A percentile compares a stretch with the other conserved stretches of the same genome.
These are phyloP conservation scores for Centrocercus urophasianus DNA, from an alignment of 2,113 vertebrate genomes.

Conservation along the genomic window DNA sequence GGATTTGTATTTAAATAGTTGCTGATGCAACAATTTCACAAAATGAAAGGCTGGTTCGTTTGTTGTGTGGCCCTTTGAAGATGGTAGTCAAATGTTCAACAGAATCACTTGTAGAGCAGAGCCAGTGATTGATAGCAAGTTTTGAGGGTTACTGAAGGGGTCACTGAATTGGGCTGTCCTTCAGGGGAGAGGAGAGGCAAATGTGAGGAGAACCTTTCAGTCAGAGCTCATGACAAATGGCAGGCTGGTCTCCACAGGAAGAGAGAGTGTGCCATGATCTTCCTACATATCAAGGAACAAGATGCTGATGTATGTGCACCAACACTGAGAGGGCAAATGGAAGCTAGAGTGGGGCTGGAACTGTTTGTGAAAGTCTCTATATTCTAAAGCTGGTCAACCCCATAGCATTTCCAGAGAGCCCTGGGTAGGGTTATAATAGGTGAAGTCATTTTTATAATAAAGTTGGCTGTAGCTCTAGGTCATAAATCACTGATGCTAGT, in stretches of 20 bases:
- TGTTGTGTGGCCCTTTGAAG: not conserved
- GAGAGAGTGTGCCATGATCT: not conserved
- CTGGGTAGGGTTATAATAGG: slow-evolving; percentile 67
- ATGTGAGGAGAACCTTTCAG: slow-evolving; percentile 10
- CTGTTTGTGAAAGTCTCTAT: slow-evolving; percentile 63
- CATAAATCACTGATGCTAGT: slow-evolving; percentile 77
- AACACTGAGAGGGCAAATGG: not conserved
- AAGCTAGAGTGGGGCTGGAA: slow-evolving; percentile 28
- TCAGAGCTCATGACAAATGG: slow-evolving; percentile 13
- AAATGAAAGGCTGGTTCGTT: slow-evolving; percentile 39
- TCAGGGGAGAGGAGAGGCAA: slow-evolving; percentile 14
- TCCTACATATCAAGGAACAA: slow-evolving; percentile 32
- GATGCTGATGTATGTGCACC: not conserved
- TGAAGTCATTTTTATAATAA: slow-evolving; percentile 80
- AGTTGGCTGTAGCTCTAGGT: slow-evolving; percentile 71
- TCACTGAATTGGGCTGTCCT: not conserved
- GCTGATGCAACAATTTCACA: slow-evolving; percentile 54
- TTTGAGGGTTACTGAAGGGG: not conserved
- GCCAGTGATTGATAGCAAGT: not conserved
- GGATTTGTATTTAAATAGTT: slow-evolving; percentile 61
- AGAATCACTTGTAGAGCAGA: not conserved
- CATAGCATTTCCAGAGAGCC: slow-evolving; percentile 63
- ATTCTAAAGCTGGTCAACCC: slow-evolving; percentile 52
- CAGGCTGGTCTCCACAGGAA: slow-evolving; percentile 22
- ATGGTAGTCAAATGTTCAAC: not conserved